phyloP scores from a whole-genome alignment of 37 sponge, comb jelly and placozoan genomes.

The Corticium candelabrum region DNA sequence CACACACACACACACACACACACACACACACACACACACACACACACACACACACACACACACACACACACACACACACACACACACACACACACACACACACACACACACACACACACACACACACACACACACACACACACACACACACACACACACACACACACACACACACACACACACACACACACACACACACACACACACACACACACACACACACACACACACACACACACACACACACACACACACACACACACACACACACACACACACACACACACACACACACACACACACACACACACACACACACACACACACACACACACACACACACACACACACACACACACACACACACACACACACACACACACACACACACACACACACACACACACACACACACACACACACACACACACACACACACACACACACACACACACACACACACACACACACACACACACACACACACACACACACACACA shows the following conservation, averaged over 20 bases:
- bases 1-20: slow-evolving; percentile 23
- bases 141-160: slow-evolving; percentile 21
- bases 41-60: slow-evolving; percentile 18
- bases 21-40: slow-evolving; percentile 15
- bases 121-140: slow-evolving; percentile 35
- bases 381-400: slow-evolving; percentile 12
- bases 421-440: slow-evolving; percentile 9
- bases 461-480: slow-evolving; percentile 15
- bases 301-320: slow-evolving; percentile 17
- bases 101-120: slow-evolving; percentile 36
- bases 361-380: slow-evolving; percentile 23
- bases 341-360: slow-evolving; percentile 42
- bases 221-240: slow-evolving; percentile 44
- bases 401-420: slow-evolving; percentile 3
- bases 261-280: slow-evolving; percentile 15
- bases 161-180: slow-evolving; percentile 15
- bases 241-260: slow-evolving; percentile 32
- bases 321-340: slow-evolving; percentile 33
- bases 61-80: slow-evolving; percentile 1
- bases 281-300: slow-evolving; percentile 13
- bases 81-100: slow-evolving; percentile 19
- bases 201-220: slow-evolving; percentile 22
- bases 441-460: slow-evolving; percentile 19
- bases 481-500: not conserved
- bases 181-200: slow-evolving; percentile 15